These are phyloP conservation scores for Macrochelys suwanniensis DNA, from an alignment of 2,797 vertebrate genomes.

Conservation along the genomic window DNA sequence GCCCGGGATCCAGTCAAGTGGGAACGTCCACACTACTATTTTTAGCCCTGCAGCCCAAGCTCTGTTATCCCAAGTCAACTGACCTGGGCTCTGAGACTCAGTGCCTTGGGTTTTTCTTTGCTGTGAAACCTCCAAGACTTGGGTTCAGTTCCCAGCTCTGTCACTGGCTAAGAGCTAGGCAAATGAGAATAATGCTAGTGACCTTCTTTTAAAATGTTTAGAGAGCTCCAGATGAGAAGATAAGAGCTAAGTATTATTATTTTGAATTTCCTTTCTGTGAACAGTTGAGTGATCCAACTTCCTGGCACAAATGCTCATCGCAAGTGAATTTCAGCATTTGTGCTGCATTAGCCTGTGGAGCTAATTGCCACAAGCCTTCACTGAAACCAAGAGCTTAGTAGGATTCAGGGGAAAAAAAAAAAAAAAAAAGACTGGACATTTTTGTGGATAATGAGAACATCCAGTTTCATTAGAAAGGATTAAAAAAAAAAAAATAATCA, in stretches of 20 bases:
- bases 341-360: background rate
- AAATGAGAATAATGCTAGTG: background rate
- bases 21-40: background rate
- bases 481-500: background rate
- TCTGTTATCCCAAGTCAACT: background rate
- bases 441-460: conserved; percentile 1
- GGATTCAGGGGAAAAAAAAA: too few species aligned
- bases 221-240: background rate
- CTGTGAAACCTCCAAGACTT: background rate
- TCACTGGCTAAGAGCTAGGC: background rate
- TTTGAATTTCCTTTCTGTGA: background rate
- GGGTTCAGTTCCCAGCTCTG: background rate
- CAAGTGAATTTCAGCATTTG: background rate
- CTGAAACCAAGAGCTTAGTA: background rate
- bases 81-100: background rate
- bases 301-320: background rate
- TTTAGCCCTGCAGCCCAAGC: background rate
- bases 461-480: background rate
- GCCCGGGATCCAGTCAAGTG: background rate
- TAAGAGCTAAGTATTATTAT: background rate
- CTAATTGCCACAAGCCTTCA: background rate
- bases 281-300: background rate
- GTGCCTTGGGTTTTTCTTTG: background rate
- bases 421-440: background rate
- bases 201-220: background rate